phyloP scores from a whole-genome alignment of 2,797 vertebrate species.

The Chiroxiphia lanceolata region DNA sequence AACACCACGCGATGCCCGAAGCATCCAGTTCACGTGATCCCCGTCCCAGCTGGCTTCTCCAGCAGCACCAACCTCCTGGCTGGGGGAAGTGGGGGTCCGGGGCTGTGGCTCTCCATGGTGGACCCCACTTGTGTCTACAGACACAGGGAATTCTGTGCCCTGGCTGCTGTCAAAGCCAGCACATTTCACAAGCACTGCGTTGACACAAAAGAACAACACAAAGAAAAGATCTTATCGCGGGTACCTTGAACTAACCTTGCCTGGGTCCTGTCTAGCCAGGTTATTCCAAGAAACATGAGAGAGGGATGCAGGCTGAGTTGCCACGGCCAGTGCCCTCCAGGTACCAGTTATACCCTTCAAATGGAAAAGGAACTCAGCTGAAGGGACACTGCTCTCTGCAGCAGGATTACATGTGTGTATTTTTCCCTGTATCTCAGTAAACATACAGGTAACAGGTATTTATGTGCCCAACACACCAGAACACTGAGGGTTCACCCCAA shows the following conservation, averaged over 20 bases:
- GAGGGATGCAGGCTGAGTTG: background rate
- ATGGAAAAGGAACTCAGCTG: background rate
- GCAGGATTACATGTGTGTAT: background rate
- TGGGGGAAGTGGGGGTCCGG: background rate
- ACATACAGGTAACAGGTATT: background rate
- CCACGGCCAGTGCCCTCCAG: background rate
- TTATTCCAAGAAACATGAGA: background rate
- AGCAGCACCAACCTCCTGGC: background rate
- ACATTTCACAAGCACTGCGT: background rate
- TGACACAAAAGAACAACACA: background rate
- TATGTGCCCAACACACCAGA: background rate
- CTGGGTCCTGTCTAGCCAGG: background rate
- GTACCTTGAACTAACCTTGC: slow-evolving; percentile 44
- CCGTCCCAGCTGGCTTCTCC: background rate
- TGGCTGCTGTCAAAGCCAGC: background rate
- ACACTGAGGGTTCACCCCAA: background rate
- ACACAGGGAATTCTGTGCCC: background rate
- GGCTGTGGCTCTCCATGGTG: background rate
- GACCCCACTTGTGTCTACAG: background rate
- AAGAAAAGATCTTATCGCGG: background rate
- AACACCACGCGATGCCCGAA: fast-evolving
- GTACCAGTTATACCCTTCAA: background rate
- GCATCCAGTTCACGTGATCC: background rate
- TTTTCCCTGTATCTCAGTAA: background rate
- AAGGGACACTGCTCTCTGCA: background rate